Evolutionary conservation across 2,888 invertebrate genomes (phyloP), one percentile per base, ranked within the genome.

Genomic region (Noctua janthe): DNA sequence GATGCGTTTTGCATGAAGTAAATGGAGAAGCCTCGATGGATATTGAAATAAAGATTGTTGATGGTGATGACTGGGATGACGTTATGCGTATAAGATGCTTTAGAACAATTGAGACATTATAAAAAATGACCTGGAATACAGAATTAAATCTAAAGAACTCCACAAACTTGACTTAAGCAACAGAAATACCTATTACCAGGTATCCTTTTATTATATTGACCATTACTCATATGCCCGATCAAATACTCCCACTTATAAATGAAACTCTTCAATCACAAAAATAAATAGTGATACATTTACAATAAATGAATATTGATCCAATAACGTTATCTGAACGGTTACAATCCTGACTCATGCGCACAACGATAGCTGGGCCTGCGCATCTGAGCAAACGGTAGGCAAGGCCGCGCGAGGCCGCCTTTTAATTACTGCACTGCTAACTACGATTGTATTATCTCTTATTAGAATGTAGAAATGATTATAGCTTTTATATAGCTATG

Each of bases 371-470:
- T 81, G 88, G 89, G 89, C 89, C 74, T 84, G 90, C 91, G 92
- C 95, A 95, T 94, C 95, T 95, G 95, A 92, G 89, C 93, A 95
- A 95, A 94, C 94, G 91, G 87, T 84, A 87, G 90, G 90, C 95
- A 95, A 95, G 95, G 95, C 91, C 95, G 93, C 74, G 82, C 93
- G 93, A 93, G 94, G 94, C 93, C 93, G 91, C 86, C 88, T 90
- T 91, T 91, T 93, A 93, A 94, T 94, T 92, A 92, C 88, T 92
- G 87, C 91, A 90, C 67, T 81, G 83, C 81, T 88, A 86, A 90
- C 75, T 83, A 81, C 70, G 66, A 71, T 80, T 47, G 64, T 71
- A 85, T 84, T 90, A 89, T 85, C 78, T 81, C 80, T 51, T 76
- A 81, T 86, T 83, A 83, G 86, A 83, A 75, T 74, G 70, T 71